phyloP scores from a whole-genome alignment of 2,113 vertebrate genomes.

The Platichthys stellatus region DNA sequence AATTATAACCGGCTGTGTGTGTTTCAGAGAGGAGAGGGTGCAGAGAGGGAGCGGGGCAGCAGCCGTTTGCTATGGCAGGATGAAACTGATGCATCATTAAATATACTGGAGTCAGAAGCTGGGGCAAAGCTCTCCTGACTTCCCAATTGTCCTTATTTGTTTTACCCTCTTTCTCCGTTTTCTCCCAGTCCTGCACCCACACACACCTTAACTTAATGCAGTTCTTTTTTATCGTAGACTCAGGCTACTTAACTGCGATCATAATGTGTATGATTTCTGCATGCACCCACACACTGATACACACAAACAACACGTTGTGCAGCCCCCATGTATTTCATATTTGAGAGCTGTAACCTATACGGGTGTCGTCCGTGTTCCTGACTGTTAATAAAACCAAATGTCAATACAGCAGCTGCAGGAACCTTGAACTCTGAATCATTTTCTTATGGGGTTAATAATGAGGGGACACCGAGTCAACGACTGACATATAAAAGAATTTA shows the following conservation, averaged over 20 bases:
- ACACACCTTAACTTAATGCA: conserved; percentile 18
- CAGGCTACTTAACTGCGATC: conserved; percentile 5
- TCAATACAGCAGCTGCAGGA: conserved; percentile 60
- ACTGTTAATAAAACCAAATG: conserved; percentile 69
- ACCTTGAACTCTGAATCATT: conserved; percentile 73
- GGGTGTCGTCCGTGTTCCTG: conserved; percentile 18
- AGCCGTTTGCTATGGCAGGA: conserved; percentile 67
- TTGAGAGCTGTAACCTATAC: conserved; percentile 43
- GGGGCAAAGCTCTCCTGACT: conserved; percentile 50
- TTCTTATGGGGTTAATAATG: conserved; percentile 77
- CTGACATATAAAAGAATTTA: conserved; percentile 90
- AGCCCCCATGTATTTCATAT: conserved; percentile 42
- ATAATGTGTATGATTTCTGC: conserved; percentile 20
- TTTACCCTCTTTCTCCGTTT: conserved; percentile 26
- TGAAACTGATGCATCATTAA: conserved; percentile 80
- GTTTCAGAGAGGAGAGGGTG: conserved; percentile 39
- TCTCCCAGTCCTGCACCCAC: background rate
- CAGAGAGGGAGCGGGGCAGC: conserved; percentile 54
- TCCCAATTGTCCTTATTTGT: conserved; percentile 51
- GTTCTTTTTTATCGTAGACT: conserved; percentile 3
- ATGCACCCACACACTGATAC: background rate
- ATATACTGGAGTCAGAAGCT: conserved; percentile 66
- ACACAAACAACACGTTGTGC: conserved; percentile 13
- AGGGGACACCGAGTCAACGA: conserved; percentile 75
- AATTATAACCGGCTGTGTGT: conserved; percentile 85